Evolutionary conservation across 2,113 vertebrate species (phyloP).

Genomic region (Turnix velox): DNA sequence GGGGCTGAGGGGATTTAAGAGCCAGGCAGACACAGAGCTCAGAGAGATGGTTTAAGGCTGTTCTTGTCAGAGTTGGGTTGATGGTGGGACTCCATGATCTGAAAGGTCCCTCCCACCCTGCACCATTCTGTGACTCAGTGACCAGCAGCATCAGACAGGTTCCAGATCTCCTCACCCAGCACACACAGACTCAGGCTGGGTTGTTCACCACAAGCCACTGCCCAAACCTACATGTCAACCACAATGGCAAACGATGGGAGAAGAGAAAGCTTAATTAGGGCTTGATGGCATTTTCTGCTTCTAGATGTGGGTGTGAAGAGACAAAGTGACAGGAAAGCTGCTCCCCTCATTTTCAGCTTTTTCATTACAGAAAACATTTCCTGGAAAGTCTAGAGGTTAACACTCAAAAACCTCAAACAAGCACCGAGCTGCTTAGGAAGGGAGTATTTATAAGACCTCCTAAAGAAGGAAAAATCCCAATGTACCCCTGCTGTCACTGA

Average conservation of each 20-base stretch:
- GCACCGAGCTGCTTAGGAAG: background rate
- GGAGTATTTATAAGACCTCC: background rate
- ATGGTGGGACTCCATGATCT: no score
- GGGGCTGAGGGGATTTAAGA: no score
- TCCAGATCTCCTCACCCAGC: background rate
- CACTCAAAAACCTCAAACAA: background rate
- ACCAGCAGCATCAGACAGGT: rapidly evolving
- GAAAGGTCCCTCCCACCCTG: no score
- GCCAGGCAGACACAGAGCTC: no score
- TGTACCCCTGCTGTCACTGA: background rate
- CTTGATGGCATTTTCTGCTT: slow-evolving; percentile 1
- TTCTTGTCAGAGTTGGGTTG: no score
- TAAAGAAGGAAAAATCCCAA: background rate
- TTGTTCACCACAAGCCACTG: background rate
- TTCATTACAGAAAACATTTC: background rate
- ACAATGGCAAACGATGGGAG: background rate
- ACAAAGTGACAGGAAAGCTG: background rate
- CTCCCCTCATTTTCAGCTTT: background rate
- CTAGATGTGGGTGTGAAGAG: background rate
- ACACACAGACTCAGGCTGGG: background rate
- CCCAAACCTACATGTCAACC: slow-evolving; percentile 27
- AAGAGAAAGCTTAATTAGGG: background rate
- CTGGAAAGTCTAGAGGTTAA: slow-evolving; percentile 3
- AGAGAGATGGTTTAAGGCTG: no score
- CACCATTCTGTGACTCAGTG: no score